Conservation (phyloP, 2,888 invertebrate genomes). For the Nomada goodeniana region DNA sequence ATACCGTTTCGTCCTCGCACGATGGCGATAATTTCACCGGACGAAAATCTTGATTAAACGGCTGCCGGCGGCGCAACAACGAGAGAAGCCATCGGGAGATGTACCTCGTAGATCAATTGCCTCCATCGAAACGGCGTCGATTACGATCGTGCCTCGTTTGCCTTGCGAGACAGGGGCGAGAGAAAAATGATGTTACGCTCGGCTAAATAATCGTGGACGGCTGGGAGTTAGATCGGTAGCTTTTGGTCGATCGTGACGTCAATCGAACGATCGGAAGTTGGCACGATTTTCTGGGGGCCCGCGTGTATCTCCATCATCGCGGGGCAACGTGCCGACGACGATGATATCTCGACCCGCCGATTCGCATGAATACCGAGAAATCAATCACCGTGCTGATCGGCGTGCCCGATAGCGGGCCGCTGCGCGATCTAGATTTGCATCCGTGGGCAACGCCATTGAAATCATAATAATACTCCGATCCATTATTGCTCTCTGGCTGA, state of each 20-base stretch:
- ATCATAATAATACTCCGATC: slow-evolving; percentile 73
- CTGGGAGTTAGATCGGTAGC: slow-evolving; percentile 61
- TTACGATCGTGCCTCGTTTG: not conserved
- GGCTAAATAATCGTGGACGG: slow-evolving; percentile 26
- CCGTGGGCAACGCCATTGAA: slow-evolving; percentile 71
- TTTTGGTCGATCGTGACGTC: slow-evolving; percentile 57
- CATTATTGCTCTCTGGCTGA: slow-evolving; percentile 59
- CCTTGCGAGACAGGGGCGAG: slow-evolving; percentile 19
- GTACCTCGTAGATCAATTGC: slow-evolving; percentile 66
- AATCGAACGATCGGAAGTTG: slow-evolving; percentile 53
- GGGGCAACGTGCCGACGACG: slow-evolving; percentile 58
- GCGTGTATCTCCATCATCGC: slow-evolving; percentile 11
- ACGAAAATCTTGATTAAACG: slow-evolving; percentile 59
- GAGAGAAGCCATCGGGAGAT: slow-evolving; percentile 17
- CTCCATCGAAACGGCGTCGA: slow-evolving; percentile 35
- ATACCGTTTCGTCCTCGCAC: slow-evolving; percentile 20
- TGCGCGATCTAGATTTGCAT: slow-evolving; percentile 72
- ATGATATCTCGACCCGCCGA: slow-evolving; percentile 71
- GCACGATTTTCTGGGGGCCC: slow-evolving; percentile 26
- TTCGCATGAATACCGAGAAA: slow-evolving; percentile 74
- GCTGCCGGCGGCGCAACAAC: slow-evolving; percentile 4
- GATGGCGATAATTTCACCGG: slow-evolving; percentile 47
- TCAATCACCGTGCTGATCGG: slow-evolving; percentile 75
- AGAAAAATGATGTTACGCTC: slow-evolving; percentile 69
- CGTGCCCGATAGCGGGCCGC: slow-evolving; percentile 58